Percentiles rank a stretch among this genome's conserved stretches.
Evolutionary conservation across 1,140 invertebrate species (phyloP).

Genomic region (Drosophila yakuba): DNA sequence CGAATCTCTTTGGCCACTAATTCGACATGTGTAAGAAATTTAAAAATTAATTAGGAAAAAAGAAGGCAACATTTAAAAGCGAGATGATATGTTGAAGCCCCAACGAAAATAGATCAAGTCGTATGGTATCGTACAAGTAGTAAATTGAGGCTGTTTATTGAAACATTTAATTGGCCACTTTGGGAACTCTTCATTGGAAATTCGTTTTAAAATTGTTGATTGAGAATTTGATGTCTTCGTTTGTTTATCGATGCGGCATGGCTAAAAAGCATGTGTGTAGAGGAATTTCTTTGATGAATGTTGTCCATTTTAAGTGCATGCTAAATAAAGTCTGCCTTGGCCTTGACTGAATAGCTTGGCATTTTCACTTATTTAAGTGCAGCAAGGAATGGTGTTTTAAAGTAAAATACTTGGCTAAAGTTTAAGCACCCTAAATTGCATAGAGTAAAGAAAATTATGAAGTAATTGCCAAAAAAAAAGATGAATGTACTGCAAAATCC

Average conservation of each 20-base stretch:
- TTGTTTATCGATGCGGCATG: conserved; percentile 20
- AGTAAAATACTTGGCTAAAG: too few relatives aligned
- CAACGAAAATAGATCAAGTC: conserved; percentile 61
- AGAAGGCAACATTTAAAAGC: conserved; percentile 12
- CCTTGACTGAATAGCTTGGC: not conserved
- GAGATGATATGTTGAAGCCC: conserved; percentile 43
- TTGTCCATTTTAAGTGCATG: not conserved
- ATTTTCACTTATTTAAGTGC: too few relatives aligned
- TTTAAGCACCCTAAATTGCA: too few relatives aligned
- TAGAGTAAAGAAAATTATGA: not conserved
- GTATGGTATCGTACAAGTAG: conserved; percentile 50
- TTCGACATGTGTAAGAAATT: conserved; percentile 49
- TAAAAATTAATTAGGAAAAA: conserved; percentile 40
- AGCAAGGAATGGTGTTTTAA: too few relatives aligned
- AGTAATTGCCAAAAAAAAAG: not conserved
- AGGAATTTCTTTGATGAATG: not conserved
- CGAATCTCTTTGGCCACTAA: not conserved
- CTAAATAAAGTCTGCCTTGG: not conserved
- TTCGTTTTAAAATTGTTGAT: conserved; percentile 36
- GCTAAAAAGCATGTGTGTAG: not conserved
- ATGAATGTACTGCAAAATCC: not conserved
- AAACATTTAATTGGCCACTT: conserved; percentile 74
- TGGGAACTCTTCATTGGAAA: conserved; percentile 38
- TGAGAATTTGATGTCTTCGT: conserved; percentile 27
- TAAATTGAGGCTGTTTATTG: conserved; percentile 67